phyloP scores from a whole-genome alignment of 1,140 invertebrate species.

The Thalassaphorura encarpata region DNA sequence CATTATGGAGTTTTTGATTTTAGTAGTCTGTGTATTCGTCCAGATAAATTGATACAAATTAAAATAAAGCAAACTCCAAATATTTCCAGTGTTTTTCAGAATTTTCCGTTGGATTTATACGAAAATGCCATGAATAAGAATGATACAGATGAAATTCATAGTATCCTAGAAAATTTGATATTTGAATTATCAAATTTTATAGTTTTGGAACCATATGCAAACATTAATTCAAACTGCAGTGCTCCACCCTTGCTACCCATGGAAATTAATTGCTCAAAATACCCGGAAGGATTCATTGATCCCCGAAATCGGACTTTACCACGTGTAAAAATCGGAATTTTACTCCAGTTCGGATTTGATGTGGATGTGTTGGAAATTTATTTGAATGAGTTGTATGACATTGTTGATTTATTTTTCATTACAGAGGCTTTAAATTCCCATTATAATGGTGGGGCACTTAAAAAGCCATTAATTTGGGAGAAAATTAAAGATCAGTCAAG shows the following conservation, averaged over 20 bases:
- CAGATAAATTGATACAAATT: no score
- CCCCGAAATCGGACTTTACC: background rate
- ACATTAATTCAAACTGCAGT: background rate
- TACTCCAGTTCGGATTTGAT: constrained; percentile 8
- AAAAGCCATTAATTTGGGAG: constrained; percentile 7
- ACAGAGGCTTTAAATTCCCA: background rate
- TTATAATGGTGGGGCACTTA: background rate
- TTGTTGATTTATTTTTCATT: constrained; percentile 11
- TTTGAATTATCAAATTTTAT: no score
- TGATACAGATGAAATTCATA: no score
- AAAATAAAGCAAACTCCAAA: no score
- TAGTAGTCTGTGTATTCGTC: no score
- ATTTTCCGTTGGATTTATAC: no score
- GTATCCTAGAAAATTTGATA: no score
- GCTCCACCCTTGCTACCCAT: background rate
- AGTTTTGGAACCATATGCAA: background rate
- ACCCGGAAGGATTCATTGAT: background rate
- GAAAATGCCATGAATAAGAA: no score
- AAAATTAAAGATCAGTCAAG: background rate
- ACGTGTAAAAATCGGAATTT: background rate
- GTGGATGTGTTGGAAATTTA: constrained; percentile 9
- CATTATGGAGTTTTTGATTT: no score
- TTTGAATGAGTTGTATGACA: constrained; percentile 8
- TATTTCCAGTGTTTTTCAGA: no score
- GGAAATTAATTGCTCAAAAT: background rate